phyloP scores from a whole-genome alignment of 1,140 invertebrate genomes.

The Platyscapa corneri region DNA sequence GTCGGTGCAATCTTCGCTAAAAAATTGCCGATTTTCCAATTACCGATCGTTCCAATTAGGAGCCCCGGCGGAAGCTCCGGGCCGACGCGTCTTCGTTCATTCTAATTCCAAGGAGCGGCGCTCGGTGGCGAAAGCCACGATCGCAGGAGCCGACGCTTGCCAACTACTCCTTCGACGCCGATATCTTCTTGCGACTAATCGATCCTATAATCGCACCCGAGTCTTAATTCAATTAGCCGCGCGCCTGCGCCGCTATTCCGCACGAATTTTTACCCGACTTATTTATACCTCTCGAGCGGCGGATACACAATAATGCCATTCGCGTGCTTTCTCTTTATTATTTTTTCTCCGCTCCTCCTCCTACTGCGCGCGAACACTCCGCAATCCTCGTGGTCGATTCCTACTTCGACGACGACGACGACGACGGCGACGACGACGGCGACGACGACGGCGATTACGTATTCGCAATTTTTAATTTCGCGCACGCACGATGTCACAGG shows the following conservation, averaged over 20 bases:
- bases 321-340: slow-evolving; percentile 22
- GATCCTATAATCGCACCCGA: not conserved
- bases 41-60: too few relatives aligned
- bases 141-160: too few relatives aligned
- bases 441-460: slow-evolving; percentile 28
- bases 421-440: slow-evolving; percentile 23
- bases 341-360: not conserved
- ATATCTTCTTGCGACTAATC: too few relatives aligned
- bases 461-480: slow-evolving; percentile 49
- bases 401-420: slow-evolving; percentile 9
- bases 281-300: too few relatives aligned
- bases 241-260: not conserved
- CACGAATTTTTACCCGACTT: not conserved
- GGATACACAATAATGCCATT: not conserved
- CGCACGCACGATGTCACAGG: slow-evolving; percentile 22
- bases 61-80: too few relatives aligned
- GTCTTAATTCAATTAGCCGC: not conserved
- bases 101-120: too few relatives aligned
- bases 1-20: too few relatives aligned
- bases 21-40: too few relatives aligned
- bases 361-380: not conserved
- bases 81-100: too few relatives aligned
- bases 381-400: slow-evolving; percentile 16
- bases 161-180: too few relatives aligned
- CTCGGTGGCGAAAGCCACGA: too few relatives aligned